A percentile compares a stretch with the other conserved stretches of the same genome.
Evolutionary conservation across 2,113 vertebrate genomes (phyloP).

Genomic region (Sphyrna mokarran): DNA sequence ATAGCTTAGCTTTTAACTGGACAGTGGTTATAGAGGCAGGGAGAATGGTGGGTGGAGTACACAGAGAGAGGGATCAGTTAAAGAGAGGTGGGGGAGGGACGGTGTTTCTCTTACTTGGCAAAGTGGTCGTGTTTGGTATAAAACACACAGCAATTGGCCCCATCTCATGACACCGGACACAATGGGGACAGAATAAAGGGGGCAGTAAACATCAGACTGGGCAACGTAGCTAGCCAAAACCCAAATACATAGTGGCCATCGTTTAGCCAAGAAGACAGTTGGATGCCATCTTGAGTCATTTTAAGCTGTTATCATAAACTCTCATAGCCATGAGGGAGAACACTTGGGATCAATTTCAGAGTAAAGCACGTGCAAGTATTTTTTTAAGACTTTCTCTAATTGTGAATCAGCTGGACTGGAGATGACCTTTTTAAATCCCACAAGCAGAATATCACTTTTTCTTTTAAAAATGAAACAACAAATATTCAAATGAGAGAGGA

Average conservation of each 20-base stretch:
- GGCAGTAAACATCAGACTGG: constrained; percentile 2
- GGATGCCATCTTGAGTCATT: constrained; percentile 33
- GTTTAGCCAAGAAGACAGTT: constrained; percentile 2
- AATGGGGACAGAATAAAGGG: neutral
- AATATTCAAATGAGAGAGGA: neutral
- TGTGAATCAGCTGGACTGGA: neutral
- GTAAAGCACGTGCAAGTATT: neutral
- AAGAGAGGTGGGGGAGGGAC: neutral
- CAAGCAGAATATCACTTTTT: neutral
- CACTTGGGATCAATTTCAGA: neutral
- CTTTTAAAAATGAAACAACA: neutral
- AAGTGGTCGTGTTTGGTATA: constrained; percentile 7
- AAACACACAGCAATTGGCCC: neutral
- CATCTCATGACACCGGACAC: neutral
- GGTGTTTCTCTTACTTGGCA: neutral
- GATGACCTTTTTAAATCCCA: neutral
- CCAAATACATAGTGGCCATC: constrained; percentile 17
- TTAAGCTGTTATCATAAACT: constrained; percentile 30
- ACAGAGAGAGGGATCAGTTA: neutral
- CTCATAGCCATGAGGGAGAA: neutral
- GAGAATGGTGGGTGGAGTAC: neutral
- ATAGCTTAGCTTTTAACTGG: neutral
- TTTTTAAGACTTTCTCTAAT: neutral
- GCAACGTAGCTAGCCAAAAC: neutral
- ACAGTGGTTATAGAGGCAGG: too few species aligned